These are phyloP conservation scores for Trogon melanurus DNA, from an alignment of 2,113 vertebrate genomes.

Conservation along the genomic window DNA sequence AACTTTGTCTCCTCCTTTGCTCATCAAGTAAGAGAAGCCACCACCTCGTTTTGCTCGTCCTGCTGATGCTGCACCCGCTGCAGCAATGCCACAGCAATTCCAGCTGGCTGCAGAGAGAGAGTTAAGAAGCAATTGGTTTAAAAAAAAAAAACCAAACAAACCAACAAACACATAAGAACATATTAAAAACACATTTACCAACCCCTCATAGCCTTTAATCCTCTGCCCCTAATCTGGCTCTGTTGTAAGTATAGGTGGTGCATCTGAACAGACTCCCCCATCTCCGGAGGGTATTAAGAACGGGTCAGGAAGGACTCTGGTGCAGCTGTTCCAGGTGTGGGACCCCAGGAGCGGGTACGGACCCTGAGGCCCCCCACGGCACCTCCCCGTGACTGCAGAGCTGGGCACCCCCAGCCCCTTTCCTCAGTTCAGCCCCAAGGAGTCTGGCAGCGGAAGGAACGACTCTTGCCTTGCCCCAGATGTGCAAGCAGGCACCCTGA, in stretches of 20 bases:
- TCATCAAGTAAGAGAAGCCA: neutral
- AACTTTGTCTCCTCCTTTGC: neutral
- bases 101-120: neutral
- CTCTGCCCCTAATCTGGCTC: conserved; percentile 4
- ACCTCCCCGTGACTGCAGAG: rapidly evolving
- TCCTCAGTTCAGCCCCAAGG: neutral
- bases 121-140: neutral
- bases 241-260: neutral
- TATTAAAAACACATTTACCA: neutral
- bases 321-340: neutral
- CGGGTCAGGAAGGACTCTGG: rapidly evolving
- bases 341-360: rapidly evolving
- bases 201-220: neutral
- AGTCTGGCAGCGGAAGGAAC: neutral
- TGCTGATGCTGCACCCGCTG: neutral
- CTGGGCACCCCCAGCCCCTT: neutral
- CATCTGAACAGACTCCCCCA: neutral
- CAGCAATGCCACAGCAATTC: neutral
- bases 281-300: neutral
- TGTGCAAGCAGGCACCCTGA: neutral
- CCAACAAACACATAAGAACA: neutral
- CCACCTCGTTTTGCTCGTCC: neutral
- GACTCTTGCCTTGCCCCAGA: neutral
- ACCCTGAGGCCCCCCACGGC: neutral
- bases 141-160: neutral